Conservation (phyloP, 2,797 vertebrate species). For the Xenops minutus region DNA sequence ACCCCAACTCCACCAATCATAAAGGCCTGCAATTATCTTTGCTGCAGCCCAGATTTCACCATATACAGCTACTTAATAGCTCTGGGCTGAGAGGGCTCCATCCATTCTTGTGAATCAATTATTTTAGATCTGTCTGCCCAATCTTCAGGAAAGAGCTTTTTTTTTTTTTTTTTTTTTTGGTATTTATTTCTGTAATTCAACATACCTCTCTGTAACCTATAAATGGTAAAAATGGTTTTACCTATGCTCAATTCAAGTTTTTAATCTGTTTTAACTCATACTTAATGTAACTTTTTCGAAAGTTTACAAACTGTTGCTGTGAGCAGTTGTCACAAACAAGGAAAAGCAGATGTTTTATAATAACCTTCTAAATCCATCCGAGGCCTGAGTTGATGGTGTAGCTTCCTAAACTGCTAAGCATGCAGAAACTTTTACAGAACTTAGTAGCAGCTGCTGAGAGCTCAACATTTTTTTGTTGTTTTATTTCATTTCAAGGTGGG, state of each 20-base stretch:
- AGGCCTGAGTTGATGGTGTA: not conserved
- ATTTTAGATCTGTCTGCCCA: not conserved
- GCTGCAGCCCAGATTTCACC: not conserved
- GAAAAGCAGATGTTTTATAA: not conserved
- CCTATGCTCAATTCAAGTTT: not conserved
- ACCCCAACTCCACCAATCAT: not conserved
- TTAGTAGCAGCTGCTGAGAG: not conserved
- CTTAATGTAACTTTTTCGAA: not conserved
- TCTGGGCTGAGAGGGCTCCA: not conserved
- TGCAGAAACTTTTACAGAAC: not conserved
- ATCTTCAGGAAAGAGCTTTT: not conserved
- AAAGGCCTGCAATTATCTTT: not conserved
- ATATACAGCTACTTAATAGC: not conserved
- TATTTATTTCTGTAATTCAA: not conserved
- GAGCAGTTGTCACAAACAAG: not conserved
- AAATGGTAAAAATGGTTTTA: not conserved
- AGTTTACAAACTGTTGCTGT: not conserved
- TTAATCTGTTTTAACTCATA: not conserved
- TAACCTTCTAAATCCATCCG: not conserved
- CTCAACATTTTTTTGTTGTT: not conserved
- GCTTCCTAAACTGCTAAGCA: not conserved
- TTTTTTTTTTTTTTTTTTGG: not conserved
- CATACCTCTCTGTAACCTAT: not conserved
- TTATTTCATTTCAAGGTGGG: not conserved
- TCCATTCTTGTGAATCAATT: not conserved